Conservation (phyloP, 2,113 vertebrate species). For the Silurus asotus region DNA sequence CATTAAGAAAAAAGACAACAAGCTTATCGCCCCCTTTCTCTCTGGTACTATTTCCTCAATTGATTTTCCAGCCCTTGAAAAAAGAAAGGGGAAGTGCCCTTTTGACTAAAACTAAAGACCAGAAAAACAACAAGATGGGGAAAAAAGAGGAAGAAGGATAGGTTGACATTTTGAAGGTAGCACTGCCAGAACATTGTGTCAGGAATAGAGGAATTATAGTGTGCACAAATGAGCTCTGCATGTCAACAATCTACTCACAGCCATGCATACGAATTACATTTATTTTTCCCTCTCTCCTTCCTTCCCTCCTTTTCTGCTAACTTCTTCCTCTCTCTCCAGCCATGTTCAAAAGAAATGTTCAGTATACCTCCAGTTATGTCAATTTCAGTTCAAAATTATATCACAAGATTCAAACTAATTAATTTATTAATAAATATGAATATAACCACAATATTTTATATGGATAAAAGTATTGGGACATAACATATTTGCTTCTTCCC, state of each 20-base stretch:
- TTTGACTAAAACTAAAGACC: conserved; percentile 32
- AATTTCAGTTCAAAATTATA: neutral
- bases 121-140: neutral
- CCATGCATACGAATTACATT: neutral
- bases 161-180: conserved; percentile 37
- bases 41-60: conserved; percentile 4
- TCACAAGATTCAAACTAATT: too few relatives aligned
- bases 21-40: neutral
- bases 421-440: too few relatives aligned
- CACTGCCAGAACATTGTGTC: conserved; percentile 32
- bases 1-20: conserved; percentile 10
- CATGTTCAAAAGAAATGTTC: neutral
- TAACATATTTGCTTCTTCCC: too few relatives aligned
- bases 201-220: conserved; percentile 31
- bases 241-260: conserved; percentile 9
- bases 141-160: conserved; percentile 8
- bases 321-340: neutral
- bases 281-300: neutral
- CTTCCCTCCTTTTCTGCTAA: too few relatives aligned
- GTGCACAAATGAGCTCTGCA: conserved; percentile 18
- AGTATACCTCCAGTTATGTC: neutral
- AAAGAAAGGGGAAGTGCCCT: conserved; percentile 15
- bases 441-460: too few relatives aligned
- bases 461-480: too few relatives aligned
- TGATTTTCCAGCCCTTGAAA: conserved; percentile 23